A percentile compares a stretch with the other conserved stretches of the same genome.
Evolutionary conservation across 2,888 invertebrate species (phyloP).

Genomic region (Erpobdella octoculata): DNA sequence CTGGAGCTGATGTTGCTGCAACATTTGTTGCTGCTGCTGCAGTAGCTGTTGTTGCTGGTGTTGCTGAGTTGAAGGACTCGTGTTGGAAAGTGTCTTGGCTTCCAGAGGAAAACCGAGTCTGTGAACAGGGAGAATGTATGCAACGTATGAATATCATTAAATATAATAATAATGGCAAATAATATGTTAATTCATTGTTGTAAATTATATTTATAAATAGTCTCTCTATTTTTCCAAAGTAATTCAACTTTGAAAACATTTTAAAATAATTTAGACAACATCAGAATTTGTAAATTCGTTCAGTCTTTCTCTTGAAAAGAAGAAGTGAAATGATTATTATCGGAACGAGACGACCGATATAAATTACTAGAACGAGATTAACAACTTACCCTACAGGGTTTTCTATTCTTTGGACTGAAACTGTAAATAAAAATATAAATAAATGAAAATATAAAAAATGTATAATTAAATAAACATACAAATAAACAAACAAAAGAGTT

Average conservation of each 20-base stretch:
- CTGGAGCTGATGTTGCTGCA: constrained; percentile 6
- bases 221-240: too few relatives aligned
- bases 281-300: too few relatives aligned
- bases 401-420: constrained; percentile 8
- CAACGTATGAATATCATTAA: background rate
- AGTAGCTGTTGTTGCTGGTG: constrained; percentile 11
- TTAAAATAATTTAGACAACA: too few relatives aligned
- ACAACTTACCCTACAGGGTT: constrained; percentile 3
- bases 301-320: too few relatives aligned
- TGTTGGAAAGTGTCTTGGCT: background rate
- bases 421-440: background rate
- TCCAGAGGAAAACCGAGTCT: background rate
- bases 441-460: too few relatives aligned
- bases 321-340: background rate
- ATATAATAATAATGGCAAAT: too few relatives aligned
- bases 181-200: too few relatives aligned
- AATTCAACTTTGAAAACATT: too few relatives aligned
- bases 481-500: too few relatives aligned
- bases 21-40: too few relatives aligned
- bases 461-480: too few relatives aligned
- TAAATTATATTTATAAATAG: too few relatives aligned
- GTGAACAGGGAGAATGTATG: background rate
- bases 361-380: background rate
- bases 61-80: background rate
- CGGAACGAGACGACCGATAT: background rate